These are phyloP conservation scores for Oncopodura yosiiana DNA, from an alignment of 1,140 invertebrate genomes.

Conservation along the genomic window DNA sequence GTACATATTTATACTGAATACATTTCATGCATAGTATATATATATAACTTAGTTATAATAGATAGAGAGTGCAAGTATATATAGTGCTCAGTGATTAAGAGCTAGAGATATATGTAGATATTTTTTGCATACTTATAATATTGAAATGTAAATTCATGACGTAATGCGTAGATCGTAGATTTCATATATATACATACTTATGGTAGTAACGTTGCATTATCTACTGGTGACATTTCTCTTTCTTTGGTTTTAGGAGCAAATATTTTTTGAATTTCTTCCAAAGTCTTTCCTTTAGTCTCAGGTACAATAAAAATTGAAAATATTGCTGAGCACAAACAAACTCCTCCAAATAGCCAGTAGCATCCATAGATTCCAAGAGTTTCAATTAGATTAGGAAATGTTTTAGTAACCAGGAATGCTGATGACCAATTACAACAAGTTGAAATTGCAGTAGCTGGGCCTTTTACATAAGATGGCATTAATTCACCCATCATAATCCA, in stretches of 20 bases:
- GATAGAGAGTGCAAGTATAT: too few species aligned
- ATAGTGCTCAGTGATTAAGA: too few species aligned
- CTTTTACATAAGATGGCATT: background rate
- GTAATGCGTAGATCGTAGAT: too few species aligned
- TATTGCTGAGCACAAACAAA: constrained; percentile 39
- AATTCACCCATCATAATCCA: constrained; percentile 81
- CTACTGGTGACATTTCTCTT: too few species aligned
- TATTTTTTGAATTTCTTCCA: constrained; percentile 44
- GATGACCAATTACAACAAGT: constrained; percentile 44
- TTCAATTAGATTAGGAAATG: constrained; percentile 40
- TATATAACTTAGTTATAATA: too few species aligned
- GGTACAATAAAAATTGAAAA: constrained; percentile 43
- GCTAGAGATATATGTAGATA: too few species aligned
- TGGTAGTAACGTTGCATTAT: too few species aligned
- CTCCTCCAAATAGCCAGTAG: constrained; percentile 47
- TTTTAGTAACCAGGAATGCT: constrained; percentile 46
- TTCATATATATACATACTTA: too few species aligned
- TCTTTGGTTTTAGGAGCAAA: constrained; percentile 8
- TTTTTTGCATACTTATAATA: too few species aligned
- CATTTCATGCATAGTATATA: too few species aligned
- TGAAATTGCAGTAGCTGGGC: constrained; percentile 42
- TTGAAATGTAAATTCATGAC: too few species aligned
- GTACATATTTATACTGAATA: too few species aligned
- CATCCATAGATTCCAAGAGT: constrained; percentile 41
- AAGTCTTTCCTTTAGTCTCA: constrained; percentile 45